Conservation (phyloP, 2,113 vertebrate species). For the Neoarius graeffei region DNA sequence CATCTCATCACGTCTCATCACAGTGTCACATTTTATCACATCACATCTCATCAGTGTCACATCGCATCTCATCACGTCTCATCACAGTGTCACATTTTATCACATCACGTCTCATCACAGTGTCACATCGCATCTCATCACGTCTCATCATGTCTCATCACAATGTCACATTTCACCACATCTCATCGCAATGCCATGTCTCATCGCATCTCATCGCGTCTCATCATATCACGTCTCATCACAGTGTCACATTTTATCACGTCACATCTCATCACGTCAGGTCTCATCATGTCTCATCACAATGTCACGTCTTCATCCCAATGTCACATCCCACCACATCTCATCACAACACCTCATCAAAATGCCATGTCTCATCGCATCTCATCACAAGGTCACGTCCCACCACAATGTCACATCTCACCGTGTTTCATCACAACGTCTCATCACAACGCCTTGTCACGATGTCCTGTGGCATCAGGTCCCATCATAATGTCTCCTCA, state of each 20-base stretch:
- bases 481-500: not conserved
- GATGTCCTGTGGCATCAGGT: not conserved
- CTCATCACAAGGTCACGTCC: not conserved
- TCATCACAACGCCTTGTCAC: not conserved
- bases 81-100: too few species aligned
- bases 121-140: not conserved
- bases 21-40: too few species aligned
- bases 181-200: not conserved
- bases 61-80: too few species aligned
- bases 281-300: not conserved
- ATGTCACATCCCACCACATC: not conserved
- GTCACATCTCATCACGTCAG: too few species aligned
- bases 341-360: not conserved
- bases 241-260: not conserved
- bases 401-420: not conserved
- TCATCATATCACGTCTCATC: not conserved
- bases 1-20: too few species aligned
- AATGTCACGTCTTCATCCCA: not conserved
- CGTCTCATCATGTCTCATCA: not conserved
- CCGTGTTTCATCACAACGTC: not conserved
- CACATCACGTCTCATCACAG: not conserved
- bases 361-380: not conserved
- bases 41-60: too few species aligned
- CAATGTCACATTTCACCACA: not conserved
- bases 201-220: not conserved